These are phyloP conservation scores for Agonopterix subpropinquella DNA, from an alignment of 2,888 invertebrate species.

Conservation along the genomic window DNA sequence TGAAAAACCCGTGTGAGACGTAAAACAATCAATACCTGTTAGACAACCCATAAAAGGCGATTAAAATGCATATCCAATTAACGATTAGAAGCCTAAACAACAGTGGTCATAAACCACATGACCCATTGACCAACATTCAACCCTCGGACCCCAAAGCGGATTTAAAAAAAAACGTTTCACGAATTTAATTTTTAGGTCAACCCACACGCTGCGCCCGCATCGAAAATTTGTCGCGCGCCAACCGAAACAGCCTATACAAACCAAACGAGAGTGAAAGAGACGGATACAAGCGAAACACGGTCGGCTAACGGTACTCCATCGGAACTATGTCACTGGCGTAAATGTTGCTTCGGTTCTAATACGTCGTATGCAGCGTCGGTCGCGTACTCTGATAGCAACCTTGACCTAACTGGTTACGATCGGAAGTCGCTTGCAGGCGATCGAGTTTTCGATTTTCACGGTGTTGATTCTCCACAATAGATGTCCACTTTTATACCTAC, in stretches of 20 bases:
- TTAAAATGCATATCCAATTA: no score
- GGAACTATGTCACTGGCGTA: constrained; percentile 76
- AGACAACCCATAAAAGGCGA: no score
- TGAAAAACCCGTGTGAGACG: no score
- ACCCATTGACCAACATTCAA: constrained; percentile 48
- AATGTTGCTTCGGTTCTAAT: constrained; percentile 35
- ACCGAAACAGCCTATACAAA: constrained; percentile 45
- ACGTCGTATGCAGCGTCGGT: constrained; percentile 43
- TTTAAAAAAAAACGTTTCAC: constrained; percentile 64
- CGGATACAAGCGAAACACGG: constrained; percentile 56
- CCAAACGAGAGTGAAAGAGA: constrained; percentile 69
- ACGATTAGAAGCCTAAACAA: no score
- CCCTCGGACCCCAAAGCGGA: constrained; percentile 27
- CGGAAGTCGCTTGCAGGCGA: constrained; percentile 29
- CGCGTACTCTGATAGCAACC: constrained; percentile 46
- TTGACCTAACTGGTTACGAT: constrained; percentile 49
- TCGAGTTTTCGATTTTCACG: constrained; percentile 72
- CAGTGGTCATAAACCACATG: constrained; percentile 28
- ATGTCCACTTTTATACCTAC: constrained; percentile 57
- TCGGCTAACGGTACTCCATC: constrained; percentile 70
- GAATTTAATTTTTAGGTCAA: constrained; percentile 68
- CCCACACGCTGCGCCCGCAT: constrained; percentile 69
- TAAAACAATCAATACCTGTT: no score
- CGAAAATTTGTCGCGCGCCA: constrained; percentile 68
- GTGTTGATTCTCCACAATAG: constrained; percentile 68